Evolutionary conservation across 2,113 vertebrate genomes (phyloP), one percentile per base, ranked within the genome.

Genomic region (Melanerpes aurifrons): DNA sequence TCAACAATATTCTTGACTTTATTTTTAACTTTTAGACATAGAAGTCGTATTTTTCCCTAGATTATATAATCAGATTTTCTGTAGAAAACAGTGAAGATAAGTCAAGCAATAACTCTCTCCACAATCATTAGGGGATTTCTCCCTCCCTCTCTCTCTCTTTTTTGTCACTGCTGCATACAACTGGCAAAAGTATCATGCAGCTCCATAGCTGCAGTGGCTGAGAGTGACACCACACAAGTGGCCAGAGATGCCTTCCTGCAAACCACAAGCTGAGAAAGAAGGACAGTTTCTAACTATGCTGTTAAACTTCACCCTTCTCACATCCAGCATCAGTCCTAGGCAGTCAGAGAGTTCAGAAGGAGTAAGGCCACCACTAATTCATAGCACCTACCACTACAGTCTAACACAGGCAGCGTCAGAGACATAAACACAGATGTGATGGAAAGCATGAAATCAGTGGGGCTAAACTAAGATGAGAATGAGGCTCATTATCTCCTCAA

Each of bases 261-360:
- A 74, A 47, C 31, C 3, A 14, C 31, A 82, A 2, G 6, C 37
- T 9, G 4, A 61, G 29, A 59, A 68, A n/a, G n/a, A 5, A 87
- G 57, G 12, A 18, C 35, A 59, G 66, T 35, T 87, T 84, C 79
- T 73, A 81, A 58, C 18, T 32, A 26, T 2, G 1, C n/a, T 22
- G 40, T n/a, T 40, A 87, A 72, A 69, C 1, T 2, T 14, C 31
- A 4, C 50, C 82, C 63, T 73, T 82, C 47, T 64, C 53, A 47
- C 31, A 24, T 1, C 9, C 89, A 47, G 66, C 26, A 64, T 24
- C 6, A 0, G 86, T 15, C 68, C 48, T 9, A 37, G 59, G 48
- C 73, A 90, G 87, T 18, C 82, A 86, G 58, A 86, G 58, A 74
- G 91, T n/a, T 87, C 87, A 92, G 31, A 14, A 89, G 67, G 66